A percentile compares a stretch with the other conserved stretches of the same genome.
Evolutionary conservation across 2,888 invertebrate genomes (phyloP).

Genomic region (Phyllotreta cruciferae): DNA sequence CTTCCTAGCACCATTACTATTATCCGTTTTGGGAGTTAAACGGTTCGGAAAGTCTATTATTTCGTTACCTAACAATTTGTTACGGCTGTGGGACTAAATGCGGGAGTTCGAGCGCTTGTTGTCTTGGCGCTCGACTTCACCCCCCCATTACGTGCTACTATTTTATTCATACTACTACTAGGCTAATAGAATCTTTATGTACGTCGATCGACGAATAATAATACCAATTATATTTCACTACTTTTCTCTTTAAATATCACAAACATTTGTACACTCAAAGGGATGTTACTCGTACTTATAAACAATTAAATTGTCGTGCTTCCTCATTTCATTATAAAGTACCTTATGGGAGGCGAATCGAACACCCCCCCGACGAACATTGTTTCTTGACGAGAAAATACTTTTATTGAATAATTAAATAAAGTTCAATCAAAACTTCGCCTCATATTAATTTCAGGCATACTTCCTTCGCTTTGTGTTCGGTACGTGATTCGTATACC

Average conservation of each 20-base stretch:
- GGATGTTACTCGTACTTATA: too few relatives aligned
- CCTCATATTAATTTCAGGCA: constrained; percentile 28
- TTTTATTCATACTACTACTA: constrained; percentile 34
- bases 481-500: constrained; percentile 14
- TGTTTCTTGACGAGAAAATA: constrained; percentile 24
- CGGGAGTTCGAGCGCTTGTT: constrained; percentile 7
- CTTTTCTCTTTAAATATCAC: constrained; percentile 16
- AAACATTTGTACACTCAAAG: too few relatives aligned
- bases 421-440: constrained; percentile 28
- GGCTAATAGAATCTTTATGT: constrained; percentile 37
- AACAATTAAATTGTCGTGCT: too few relatives aligned
- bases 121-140: constrained; percentile 14
- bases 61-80: constrained; percentile 40
- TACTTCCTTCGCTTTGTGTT: constrained; percentile 28
- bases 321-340: too few relatives aligned
- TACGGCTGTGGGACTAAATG: constrained; percentile 16
- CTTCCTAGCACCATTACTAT: constrained; percentile 33
- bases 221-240: constrained; percentile 24
- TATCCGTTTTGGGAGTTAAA: constrained; percentile 40
- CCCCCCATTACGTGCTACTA: constrained; percentile 38
- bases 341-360: neutral
- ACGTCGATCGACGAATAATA: constrained; percentile 33
- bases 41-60: constrained; percentile 42
- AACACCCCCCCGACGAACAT: constrained; percentile 6
- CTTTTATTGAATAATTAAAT: constrained; percentile 32